Base-by-base conservation (phyloP, 30 jellyfish, hydroid and myxozoan genomes). In the Turritopsis dohrnii region DNA sequence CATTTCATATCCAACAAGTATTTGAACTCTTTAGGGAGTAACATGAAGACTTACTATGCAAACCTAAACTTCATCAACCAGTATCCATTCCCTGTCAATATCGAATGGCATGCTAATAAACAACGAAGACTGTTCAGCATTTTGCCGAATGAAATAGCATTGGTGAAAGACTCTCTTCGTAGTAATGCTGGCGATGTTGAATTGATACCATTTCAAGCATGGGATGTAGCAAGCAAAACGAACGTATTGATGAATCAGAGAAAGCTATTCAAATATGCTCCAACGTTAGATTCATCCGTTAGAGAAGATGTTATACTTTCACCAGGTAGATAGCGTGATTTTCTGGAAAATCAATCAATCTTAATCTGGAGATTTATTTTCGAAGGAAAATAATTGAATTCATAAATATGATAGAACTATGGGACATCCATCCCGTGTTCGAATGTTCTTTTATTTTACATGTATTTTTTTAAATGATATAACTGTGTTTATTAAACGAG, bases 21-120 rank as follows among this genome's bases (percentile, higher is more conserved):
- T 60, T 69, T 69, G 9, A 0, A n/a, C 0, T n/a, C 16, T 27
- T n/a, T 69, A 69, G 77, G 30, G 9, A n/a, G 31, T 69, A 27
- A 69, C 8, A n/a, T 69, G 31, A 74, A 29, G 24, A 20, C 60
- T 0, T 74, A 74, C 71, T 52, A 29, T 29, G 65, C 31, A 21
- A 29, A 24, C 60, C 17, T 74, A 0, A 7, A 23, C 0, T 26
- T 29, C 31, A 31, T 74, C 52, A 74, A 74, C 72, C 53, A 4
- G 17, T 29, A 24, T 74, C 83, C 83, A 29, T 26, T 74, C 60
- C 52, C 83, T 29, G 65, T 74, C 52, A 74, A 74, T 30, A 26
- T 74, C 21, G 65, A 24, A n/a, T 74, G 83, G 83, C 26, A 74
- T 23, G 65, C 17, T 7, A 31, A 74, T n/a, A 31, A 29, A 27